These are phyloP conservation scores for Anastrepha obliqua DNA, from an alignment of 1,140 invertebrate genomes.

Conservation along the genomic window DNA sequence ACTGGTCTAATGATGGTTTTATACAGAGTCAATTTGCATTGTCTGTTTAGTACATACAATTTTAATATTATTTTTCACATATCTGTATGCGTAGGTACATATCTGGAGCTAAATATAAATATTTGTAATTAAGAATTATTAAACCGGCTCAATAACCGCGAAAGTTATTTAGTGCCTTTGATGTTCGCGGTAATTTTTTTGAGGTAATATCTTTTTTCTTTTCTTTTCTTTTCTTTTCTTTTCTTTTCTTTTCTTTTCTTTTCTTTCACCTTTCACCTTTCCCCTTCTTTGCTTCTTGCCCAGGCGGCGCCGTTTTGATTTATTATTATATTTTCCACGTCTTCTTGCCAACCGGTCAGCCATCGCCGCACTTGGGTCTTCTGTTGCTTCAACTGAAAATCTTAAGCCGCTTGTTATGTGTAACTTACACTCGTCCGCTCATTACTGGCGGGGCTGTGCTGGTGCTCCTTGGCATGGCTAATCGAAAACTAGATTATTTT, in stretches of 20 bases:
- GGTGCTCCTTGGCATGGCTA: background rate
- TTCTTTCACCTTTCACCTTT: background rate
- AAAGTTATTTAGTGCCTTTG: background rate
- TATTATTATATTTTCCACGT: background rate
- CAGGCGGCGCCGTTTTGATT: background rate
- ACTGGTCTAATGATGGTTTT: too few species aligned
- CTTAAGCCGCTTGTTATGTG: background rate
- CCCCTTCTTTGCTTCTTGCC: background rate
- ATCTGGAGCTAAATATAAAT: too few species aligned
- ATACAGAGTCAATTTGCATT: too few species aligned
- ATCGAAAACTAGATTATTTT: constrained; percentile 50
- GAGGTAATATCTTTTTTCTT: background rate
- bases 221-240: background rate
- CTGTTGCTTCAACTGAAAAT: background rate
- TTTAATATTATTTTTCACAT: too few species aligned
- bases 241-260: background rate
- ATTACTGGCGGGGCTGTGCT: background rate
- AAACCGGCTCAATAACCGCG: background rate
- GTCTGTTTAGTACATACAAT: too few species aligned
- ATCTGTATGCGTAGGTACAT: too few species aligned
- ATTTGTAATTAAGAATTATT: constrained; percentile 3
- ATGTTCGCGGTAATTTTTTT: background rate
- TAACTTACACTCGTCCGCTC: background rate
- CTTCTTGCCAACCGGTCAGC: constrained; percentile 10
- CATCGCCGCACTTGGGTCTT: background rate